These are phyloP conservation scores for Rhinatrema bivittatum DNA, from an alignment of 2,797 vertebrate species.

Conservation along the genomic window DNA sequence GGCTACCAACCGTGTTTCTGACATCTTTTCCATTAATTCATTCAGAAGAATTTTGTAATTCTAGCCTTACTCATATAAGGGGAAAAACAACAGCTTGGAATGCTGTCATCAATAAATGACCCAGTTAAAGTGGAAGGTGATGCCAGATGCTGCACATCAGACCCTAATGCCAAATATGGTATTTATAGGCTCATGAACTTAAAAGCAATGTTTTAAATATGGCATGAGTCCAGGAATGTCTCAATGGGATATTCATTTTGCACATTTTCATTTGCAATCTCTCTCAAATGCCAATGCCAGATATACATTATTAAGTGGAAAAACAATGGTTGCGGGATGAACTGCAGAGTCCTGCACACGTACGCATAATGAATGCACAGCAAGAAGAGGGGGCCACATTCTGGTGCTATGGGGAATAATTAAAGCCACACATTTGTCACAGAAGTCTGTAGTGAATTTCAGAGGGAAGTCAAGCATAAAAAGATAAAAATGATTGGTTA, in stretches of 20 bases:
- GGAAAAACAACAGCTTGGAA: conserved; percentile 1
- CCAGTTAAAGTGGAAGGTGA: conserved; percentile 5
- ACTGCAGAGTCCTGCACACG: too few relatives aligned
- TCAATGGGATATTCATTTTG: conserved; percentile 17
- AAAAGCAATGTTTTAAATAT: conserved; percentile 19
- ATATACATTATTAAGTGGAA: conserved; percentile 4
- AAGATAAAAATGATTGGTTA: too few relatives aligned
- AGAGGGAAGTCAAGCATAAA: too few relatives aligned
- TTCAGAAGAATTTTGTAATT: not conserved
- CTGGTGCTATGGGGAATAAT: too few relatives aligned
- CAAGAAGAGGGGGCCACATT: too few relatives aligned
- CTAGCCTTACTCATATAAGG: not conserved
- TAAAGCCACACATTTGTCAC: too few relatives aligned
- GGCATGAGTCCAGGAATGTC: conserved; percentile 5
- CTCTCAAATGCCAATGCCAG: conserved; percentile 5
- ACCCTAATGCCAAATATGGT: conserved; percentile 6
- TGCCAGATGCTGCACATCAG: conserved; percentile 7
- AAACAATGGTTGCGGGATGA: conserved; percentile 3
- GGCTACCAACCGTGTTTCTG: not conserved
- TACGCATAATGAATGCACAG: too few relatives aligned
- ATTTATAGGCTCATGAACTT: not conserved
- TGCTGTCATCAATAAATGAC: conserved; percentile 5
- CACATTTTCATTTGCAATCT: conserved; percentile 6
- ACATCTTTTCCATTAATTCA: not conserved
- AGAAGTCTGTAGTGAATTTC: too few relatives aligned